phyloP scores from a whole-genome alignment of 2,888 invertebrate genomes.

The Trissoscelio sp. region DNA sequence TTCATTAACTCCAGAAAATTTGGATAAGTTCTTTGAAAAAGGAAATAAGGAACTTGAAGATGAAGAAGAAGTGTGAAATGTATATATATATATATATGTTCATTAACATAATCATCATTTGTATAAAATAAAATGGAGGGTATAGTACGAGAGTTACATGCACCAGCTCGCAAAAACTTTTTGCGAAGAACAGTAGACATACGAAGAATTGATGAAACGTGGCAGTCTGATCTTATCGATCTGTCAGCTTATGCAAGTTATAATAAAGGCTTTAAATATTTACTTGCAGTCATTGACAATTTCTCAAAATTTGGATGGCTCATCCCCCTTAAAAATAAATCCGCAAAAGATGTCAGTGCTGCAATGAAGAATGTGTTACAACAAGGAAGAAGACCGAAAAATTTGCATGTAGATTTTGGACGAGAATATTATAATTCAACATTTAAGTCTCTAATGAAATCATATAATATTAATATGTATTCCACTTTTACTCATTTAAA shows the following conservation, averaged over 20 bases:
- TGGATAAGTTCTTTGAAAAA: too few species aligned
- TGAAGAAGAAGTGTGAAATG: too few species aligned
- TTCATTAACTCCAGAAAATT: too few species aligned
- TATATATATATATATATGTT: too few species aligned
- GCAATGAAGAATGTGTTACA: neutral
- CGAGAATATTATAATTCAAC: constrained; percentile 1
- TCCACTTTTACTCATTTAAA: neutral
- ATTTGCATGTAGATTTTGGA: neutral
- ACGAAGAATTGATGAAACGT: neutral
- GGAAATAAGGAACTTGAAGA: too few species aligned
- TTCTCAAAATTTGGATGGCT: neutral
- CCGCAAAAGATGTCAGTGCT: neutral
- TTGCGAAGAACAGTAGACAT: neutral
- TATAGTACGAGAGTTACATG: neutral
- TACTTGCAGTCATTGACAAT: neutral
- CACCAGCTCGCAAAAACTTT: neutral
- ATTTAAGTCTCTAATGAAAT: neutral
- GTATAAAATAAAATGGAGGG: neutral
- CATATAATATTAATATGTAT: constrained; percentile 4
- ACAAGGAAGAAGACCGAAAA: neutral
- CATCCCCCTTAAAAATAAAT: neutral
- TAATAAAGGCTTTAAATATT: neutral
- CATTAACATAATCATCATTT: too few species aligned
- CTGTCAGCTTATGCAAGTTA: neutral
- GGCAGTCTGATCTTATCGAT: constrained; percentile 2